Evolutionary conservation across 2,113 vertebrate genomes (phyloP).

Genomic region (Ginglymostoma cirratum): DNA sequence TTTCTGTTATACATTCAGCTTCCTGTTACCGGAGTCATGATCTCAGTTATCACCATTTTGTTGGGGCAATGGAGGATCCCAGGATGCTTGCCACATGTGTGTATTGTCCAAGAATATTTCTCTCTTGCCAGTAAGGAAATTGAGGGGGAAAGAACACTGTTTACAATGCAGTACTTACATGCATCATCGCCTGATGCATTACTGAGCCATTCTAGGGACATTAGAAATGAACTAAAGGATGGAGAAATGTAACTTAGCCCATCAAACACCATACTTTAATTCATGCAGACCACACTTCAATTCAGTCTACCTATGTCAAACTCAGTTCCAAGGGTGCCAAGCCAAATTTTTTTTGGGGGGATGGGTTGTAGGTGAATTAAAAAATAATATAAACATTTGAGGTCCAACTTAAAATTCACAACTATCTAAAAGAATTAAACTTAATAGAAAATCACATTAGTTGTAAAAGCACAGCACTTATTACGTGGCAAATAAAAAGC

Average conservation of each 20-base stretch:
- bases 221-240: background rate
- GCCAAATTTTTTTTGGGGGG: no score
- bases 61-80: background rate
- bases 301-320: background rate
- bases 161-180: background rate
- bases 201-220: background rate
- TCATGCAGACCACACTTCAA: background rate
- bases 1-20: background rate
- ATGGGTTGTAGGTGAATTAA: background rate
- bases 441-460: background rate
- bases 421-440: background rate
- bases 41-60: background rate
- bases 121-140: background rate
- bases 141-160: background rate
- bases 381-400: background rate
- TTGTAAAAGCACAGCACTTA: background rate
- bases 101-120: background rate
- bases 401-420: background rate
- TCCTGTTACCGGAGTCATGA: background rate
- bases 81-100: background rate
- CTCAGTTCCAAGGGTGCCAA: background rate
- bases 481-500: background rate
- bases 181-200: background rate
- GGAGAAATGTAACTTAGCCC: background rate
- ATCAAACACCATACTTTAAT: background rate